Evolutionary conservation across 2,888 invertebrate species (phyloP).

Genomic region (Metopia argyrocephala): DNA sequence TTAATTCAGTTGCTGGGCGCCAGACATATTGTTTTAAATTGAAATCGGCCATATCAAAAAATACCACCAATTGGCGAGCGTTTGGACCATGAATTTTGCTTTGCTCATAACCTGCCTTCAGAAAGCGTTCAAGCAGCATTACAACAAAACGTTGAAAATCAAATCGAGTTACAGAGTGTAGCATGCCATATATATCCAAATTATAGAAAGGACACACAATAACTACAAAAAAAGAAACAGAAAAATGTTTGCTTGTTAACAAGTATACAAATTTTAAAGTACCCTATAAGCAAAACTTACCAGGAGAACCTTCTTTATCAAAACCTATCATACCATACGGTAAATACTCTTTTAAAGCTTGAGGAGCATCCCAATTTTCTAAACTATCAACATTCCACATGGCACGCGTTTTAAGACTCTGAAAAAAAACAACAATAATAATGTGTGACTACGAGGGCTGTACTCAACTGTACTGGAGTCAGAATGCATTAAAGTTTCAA

Average conservation of each 20-base stretch:
- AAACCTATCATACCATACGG: conserved; percentile 89
- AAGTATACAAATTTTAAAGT: not conserved
- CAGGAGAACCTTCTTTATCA: conserved; percentile 90
- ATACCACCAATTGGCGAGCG: conserved; percentile 83
- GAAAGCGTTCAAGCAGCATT: conserved; percentile 83
- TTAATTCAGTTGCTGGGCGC: conserved; percentile 87
- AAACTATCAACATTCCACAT: conserved; percentile 86
- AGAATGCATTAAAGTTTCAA: no score
- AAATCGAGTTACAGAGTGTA: conserved; percentile 85
- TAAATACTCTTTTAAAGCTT: conserved; percentile 84
- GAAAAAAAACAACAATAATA: conserved; percentile 6
- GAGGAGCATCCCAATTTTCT: conserved; percentile 85
- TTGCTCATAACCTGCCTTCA: conserved; percentile 82
- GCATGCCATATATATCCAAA: conserved; percentile 88
- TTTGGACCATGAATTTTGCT: conserved; percentile 82
- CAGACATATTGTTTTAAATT: conserved; percentile 89
- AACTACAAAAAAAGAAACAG: conserved; percentile 79
- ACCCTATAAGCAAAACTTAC: conserved; percentile 68
- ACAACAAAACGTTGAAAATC: conserved; percentile 87
- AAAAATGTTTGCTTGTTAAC: not conserved
- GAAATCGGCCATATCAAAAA: conserved; percentile 89
- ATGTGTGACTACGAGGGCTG: not conserved
- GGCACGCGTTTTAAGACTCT: conserved; percentile 74
- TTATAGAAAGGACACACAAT: conserved; percentile 89
- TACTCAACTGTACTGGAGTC: no score